Evolutionary conservation across 2,797 vertebrate species (phyloP).

Genomic region (Dicrostonyx torquatus): DNA sequence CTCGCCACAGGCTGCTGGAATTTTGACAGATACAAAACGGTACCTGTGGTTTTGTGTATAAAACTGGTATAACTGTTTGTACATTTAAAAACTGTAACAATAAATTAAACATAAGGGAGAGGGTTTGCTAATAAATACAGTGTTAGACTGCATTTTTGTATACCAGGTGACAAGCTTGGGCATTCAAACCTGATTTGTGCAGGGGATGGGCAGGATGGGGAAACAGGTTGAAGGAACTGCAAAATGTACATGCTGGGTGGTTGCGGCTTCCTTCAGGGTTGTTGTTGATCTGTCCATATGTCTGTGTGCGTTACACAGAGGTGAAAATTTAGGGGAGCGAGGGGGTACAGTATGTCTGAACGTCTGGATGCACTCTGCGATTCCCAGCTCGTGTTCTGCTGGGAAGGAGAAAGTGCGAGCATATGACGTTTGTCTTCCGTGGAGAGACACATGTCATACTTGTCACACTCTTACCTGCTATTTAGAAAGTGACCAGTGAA

Average conservation of each 20-base stretch:
- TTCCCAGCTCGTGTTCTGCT: slow-evolving; percentile 44
- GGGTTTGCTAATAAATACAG: slow-evolving; percentile 77
- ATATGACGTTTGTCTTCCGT: slow-evolving; percentile 55
- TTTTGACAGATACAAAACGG: slow-evolving; percentile 83
- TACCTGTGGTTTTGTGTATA: slow-evolving; percentile 84
- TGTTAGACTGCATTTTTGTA: slow-evolving; percentile 63
- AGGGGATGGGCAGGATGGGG: slow-evolving; percentile 48
- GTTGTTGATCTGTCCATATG: slow-evolving; percentile 55
- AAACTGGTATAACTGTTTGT: slow-evolving; percentile 84
- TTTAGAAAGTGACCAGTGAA: slow-evolving; percentile 28
- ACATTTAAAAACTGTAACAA: slow-evolving; percentile 80
- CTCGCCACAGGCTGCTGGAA: slow-evolving; percentile 71
- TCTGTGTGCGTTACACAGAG: slow-evolving; percentile 67
- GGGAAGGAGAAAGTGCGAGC: slow-evolving; percentile 62
- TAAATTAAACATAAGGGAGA: slow-evolving; percentile 83
- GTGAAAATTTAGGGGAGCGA: slow-evolving; percentile 61
- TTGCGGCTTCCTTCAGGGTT: slow-evolving; percentile 57
- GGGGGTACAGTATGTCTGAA: slow-evolving; percentile 41
- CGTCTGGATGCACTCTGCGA: slow-evolving; percentile 40
- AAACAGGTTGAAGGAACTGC: slow-evolving; percentile 64
- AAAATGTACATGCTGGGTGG: slow-evolving; percentile 47
- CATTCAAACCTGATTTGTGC: slow-evolving; percentile 60
- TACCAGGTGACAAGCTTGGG: slow-evolving; percentile 66
- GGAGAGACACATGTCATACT: slow-evolving; percentile 25
- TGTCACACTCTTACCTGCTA: background rate